A percentile compares a stretch with the other conserved stretches of the same genome.
Conservation (phyloP, 2,113 vertebrate species). For the Thomomys bottae region DNA sequence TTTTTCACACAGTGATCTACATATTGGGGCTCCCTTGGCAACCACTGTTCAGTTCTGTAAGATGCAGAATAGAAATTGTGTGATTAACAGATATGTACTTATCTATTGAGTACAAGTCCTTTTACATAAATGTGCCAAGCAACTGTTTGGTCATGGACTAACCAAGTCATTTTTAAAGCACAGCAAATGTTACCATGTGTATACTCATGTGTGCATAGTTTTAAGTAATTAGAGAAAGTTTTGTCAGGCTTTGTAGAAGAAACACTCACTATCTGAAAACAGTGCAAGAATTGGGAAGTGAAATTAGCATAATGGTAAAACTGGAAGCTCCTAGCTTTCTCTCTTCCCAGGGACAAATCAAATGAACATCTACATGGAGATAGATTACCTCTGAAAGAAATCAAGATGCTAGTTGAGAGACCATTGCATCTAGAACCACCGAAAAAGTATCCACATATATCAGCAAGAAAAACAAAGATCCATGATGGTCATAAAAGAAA, state of each 20-base stretch:
- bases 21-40: background rate
- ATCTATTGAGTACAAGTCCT: background rate
- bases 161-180: background rate
- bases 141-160: background rate
- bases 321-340: background rate
- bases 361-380: background rate
- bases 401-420: background rate
- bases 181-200: background rate
- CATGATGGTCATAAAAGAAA: no score
- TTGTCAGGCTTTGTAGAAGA: background rate
- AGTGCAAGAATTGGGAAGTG: background rate
- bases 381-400: background rate
- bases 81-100: background rate
- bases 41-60: background rate
- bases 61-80: background rate
- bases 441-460: background rate
- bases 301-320: background rate
- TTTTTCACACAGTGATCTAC: constrained; percentile 1
- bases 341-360: background rate
- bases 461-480: background rate
- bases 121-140: background rate
- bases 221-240: rapidly evolving
- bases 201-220: background rate
- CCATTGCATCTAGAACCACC: rapidly evolving
- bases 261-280: background rate